Evolutionary conservation across 2,113 vertebrate species (phyloP).

Genomic region (Mobula hypostoma): DNA sequence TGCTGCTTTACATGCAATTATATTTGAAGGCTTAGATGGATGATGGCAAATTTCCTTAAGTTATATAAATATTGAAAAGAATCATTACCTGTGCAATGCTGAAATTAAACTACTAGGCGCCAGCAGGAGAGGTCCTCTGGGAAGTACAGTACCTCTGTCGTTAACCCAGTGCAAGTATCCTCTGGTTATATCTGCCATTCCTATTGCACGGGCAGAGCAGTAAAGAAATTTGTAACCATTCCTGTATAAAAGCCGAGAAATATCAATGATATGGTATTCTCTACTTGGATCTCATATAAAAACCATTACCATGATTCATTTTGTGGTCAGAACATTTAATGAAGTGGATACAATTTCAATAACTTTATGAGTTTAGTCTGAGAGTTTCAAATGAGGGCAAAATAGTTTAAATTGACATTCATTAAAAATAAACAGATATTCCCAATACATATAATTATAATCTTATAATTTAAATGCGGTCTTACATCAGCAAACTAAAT

Average conservation of each 20-base stretch:
- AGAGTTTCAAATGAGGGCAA: neutral
- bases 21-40: neutral
- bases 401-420: neutral
- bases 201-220: constrained; percentile 86
- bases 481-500: neutral
- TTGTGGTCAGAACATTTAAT: neutral
- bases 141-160: constrained; percentile 74
- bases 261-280: neutral
- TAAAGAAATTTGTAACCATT: constrained; percentile 95
- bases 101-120: constrained; percentile 91
- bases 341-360: neutral
- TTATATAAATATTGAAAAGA: constrained; percentile 13
- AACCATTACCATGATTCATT: neutral
- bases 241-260: constrained; percentile 50
- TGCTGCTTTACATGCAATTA: neutral
- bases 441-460: neutral
- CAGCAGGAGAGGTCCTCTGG: constrained; percentile 80
- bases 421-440: neutral
- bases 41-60: neutral
- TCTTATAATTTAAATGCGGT: neutral
- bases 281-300: neutral
- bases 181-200: constrained; percentile 85
- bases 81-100: constrained; percentile 77
- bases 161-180: constrained; percentile 81
- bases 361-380: neutral